Conservation (phyloP, 2,113 vertebrate species). For the Callocephalon fimbriatum region DNA sequence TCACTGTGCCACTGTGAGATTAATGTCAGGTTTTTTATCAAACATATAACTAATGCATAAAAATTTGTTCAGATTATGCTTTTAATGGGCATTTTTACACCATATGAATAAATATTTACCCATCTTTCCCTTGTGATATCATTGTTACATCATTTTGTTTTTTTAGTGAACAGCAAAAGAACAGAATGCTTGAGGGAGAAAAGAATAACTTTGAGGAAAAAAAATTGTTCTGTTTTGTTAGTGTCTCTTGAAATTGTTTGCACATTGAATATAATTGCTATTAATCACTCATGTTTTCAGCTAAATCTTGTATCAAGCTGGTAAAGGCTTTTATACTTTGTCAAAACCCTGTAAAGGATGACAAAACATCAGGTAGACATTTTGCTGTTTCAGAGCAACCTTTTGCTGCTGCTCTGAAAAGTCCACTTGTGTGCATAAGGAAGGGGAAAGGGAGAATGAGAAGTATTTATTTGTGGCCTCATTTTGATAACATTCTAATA, state of each 20-base stretch:
- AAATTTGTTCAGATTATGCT: not conserved
- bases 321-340: not conserved
- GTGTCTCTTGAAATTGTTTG: not conserved
- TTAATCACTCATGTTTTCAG: not conserved
- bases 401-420: not conserved
- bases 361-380: not conserved
- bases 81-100: not conserved
- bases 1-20: not conserved
- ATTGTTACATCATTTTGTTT: not conserved
- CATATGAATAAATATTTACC: not conserved
- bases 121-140: not conserved
- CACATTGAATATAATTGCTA: not conserved
- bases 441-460: not conserved
- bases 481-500: not conserved
- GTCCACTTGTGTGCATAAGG: fast-evolving
- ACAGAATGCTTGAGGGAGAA: not conserved
- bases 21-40: not conserved
- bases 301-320: not conserved
- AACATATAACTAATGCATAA: not conserved
- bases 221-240: not conserved
- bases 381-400: not conserved
- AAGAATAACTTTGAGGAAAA: not conserved
- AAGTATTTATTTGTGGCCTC: not conserved
- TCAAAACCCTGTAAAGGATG: not conserved
- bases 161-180: not conserved